Evolutionary conservation across 2,888 invertebrate species (phyloP), one percentile per base, ranked within the genome.

Genomic region (Eucriotettix oculatus): DNA sequence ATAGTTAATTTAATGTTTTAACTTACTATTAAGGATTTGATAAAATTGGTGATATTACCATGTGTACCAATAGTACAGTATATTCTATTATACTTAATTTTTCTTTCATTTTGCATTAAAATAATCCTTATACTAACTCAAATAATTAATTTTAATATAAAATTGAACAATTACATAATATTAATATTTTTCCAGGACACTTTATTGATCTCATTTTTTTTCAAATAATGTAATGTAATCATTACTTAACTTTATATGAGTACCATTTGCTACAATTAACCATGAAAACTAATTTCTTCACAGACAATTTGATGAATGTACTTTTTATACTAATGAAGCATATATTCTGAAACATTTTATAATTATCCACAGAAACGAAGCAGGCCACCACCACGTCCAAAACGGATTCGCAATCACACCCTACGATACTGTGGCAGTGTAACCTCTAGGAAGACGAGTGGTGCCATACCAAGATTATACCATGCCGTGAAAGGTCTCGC

Each of bases 361-460:
- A 7, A 2, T 67, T 62, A 44, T 68, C 74, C 78, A 66, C 78
- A 92, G 92, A 90, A 90, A 91, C 87, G 91, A 92, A 90, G 87
- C 88, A 82, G 80, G 85, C 83, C 82, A 85, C 83, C 85, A 83
- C 82, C 81, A 78, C 75, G 76, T 76, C 76, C 84, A 87, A 84
- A 85, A 75, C 74, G 81, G 85, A 80, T 61, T 69, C 65, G 90
- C 90, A 87, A 86, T 90, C 90, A 89, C 91, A 90, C 87, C 92
- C 88, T 91, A 91, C 90, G 90, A 92, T 90, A 91, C 91, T 88
- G 88, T 92, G 90, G 92, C 92, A 90, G 91, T 92, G 90, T 92
- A 91, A 92, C 82, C 83, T 91, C 85, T 91, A 88, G 64, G 63
- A 29, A 16, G 54, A 16, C 17, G n/a, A n/a, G n/a, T n/a, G n/a